phyloP scores from a whole-genome alignment of 1,140 invertebrate species.

The Drosophila sechellia region DNA sequence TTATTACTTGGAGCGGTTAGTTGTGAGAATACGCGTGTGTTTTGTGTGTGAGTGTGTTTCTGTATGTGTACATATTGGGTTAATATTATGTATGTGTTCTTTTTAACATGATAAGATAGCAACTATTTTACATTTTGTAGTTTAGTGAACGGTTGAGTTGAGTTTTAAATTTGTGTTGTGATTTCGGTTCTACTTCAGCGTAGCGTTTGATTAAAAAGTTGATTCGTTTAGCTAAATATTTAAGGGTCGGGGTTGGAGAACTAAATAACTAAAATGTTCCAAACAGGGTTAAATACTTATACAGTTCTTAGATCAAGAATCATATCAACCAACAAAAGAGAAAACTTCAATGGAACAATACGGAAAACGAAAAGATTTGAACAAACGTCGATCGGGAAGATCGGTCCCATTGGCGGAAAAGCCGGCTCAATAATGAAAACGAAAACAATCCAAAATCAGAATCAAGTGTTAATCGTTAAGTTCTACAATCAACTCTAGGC shows the following conservation, averaged over 20 bases:
- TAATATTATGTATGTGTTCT: constrained; percentile 4
- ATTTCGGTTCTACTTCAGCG: constrained; percentile 46
- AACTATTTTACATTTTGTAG: constrained; percentile 24
- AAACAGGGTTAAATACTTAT: constrained; percentile 27
- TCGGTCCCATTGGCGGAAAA: constrained; percentile 6
- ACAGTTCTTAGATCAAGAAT: constrained; percentile 26
- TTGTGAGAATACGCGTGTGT: constrained; percentile 16
- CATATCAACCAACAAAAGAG: constrained; percentile 32
- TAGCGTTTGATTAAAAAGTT: constrained; percentile 37
- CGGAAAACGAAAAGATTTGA: constrained; percentile 25
- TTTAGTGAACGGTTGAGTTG: constrained; percentile 18
- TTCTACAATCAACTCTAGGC: constrained; percentile 42
- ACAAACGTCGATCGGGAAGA: constrained; percentile 16
- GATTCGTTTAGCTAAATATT: constrained; percentile 30
- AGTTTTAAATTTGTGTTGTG: constrained; percentile 27
- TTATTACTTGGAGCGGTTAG: constrained; percentile 39
- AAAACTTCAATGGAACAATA: constrained; percentile 41
- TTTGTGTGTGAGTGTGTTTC: constrained; percentile 12
- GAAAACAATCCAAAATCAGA: constrained; percentile 19
- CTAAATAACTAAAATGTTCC: constrained; percentile 27
- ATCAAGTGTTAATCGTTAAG: constrained; percentile 39
- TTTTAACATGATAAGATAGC: constrained; percentile 12
- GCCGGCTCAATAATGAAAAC: constrained; percentile 18
- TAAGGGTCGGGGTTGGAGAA: constrained; percentile 21
- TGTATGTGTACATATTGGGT: constrained; percentile 9